A percentile compares a stretch with the other conserved stretches of the same genome.
Conservation (phyloP, 2,797 vertebrate genomes). For the Rhinophrynus dorsalis region DNA sequence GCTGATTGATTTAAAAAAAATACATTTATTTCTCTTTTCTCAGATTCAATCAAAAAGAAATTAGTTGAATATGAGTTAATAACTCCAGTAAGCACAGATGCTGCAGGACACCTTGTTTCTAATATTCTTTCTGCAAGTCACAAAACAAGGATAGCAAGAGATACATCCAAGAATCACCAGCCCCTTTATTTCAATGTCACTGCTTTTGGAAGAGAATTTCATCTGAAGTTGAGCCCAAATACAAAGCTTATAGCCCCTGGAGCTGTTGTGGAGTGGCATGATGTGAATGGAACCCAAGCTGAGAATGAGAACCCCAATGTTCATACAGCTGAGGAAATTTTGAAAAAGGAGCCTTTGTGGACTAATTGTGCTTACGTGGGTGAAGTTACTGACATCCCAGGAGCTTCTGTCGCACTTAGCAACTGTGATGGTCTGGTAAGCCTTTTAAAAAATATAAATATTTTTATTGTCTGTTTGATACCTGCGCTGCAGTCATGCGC, state of each 20-base stretch:
- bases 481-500: too few relatives aligned
- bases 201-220: slow-evolving; percentile 90
- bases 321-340: slow-evolving; percentile 59
- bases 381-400: slow-evolving; percentile 86
- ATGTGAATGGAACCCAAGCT: slow-evolving; percentile 63
- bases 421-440: slow-evolving; percentile 98
- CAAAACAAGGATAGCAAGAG: slow-evolving; percentile 81
- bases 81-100: slow-evolving; percentile 86
- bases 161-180: slow-evolving; percentile 56
- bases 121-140: slow-evolving; percentile 83
- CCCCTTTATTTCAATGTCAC: slow-evolving; percentile 90
- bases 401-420: slow-evolving; percentile 93
- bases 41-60: slow-evolving; percentile 65
- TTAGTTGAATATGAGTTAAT: slow-evolving; percentile 84
- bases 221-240: slow-evolving; percentile 87
- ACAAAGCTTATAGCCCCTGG: slow-evolving; percentile 78
- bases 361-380: slow-evolving; percentile 92
- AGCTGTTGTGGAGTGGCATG: slow-evolving; percentile 89
- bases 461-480: slow-evolving; percentile 5
- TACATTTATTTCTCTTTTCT: background rate
- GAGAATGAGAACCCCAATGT: slow-evolving; percentile 26
- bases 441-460: background rate
- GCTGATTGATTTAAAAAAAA: too few relatives aligned
- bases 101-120: slow-evolving; percentile 86
- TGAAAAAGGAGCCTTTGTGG: slow-evolving; percentile 83